Evolutionary conservation across 2,888 invertebrate species (phyloP).

Genomic region (Synergus laeviventris): DNA sequence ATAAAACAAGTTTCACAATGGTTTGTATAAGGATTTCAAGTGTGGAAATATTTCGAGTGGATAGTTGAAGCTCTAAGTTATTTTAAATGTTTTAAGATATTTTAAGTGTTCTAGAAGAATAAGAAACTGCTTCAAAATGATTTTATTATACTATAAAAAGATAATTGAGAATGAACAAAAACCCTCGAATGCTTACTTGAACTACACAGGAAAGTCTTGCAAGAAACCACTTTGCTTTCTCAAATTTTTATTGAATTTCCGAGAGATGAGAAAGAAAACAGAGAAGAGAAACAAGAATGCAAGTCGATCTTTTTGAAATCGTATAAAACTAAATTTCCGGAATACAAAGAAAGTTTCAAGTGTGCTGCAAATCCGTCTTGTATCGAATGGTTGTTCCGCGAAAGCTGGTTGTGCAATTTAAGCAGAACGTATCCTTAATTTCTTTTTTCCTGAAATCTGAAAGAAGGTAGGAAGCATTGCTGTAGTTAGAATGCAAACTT

Average conservation of each 20-base stretch:
- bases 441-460: background rate
- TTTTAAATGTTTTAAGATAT: too few species aligned
- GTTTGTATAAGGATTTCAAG: too few species aligned
- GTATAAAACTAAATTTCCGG: constrained; percentile 44
- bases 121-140: too few species aligned
- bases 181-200: background rate
- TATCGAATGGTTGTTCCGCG: constrained; percentile 5
- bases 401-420: constrained; percentile 31
- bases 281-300: background rate
- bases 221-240: constrained; percentile 46
- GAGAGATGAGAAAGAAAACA: constrained; percentile 13
- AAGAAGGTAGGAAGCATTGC: background rate
- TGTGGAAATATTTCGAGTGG: too few species aligned
- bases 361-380: constrained; percentile 51
- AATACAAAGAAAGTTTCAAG: constrained; percentile 52
- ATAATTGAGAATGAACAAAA: too few species aligned
- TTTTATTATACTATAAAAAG: too few species aligned
- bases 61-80: too few species aligned
- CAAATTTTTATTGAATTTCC: constrained; percentile 53
- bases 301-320: background rate
- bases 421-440: constrained; percentile 22
- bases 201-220: background rate
- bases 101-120: too few species aligned
- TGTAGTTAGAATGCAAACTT: background rate
- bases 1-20: too few species aligned